Evolutionary conservation across 2,888 invertebrate species (phyloP).

Genomic region (Agrochola lota): DNA sequence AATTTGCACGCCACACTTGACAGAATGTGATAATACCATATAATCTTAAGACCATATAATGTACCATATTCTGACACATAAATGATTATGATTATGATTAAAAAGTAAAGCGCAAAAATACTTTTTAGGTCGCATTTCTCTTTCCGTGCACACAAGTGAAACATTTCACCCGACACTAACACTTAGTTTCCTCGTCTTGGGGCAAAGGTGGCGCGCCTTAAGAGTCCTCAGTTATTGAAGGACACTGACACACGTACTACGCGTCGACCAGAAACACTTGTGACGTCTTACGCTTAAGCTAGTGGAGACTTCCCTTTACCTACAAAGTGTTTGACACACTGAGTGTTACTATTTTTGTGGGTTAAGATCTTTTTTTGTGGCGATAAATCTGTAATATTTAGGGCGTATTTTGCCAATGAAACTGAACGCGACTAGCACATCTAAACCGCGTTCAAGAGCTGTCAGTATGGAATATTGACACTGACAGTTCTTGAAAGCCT

Average conservation of each 20-base stretch:
- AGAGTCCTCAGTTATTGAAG: slow-evolving; percentile 58
- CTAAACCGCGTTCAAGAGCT: not conserved
- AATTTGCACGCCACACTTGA: no score
- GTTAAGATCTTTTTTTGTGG: no score
- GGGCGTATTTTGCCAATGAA: not conserved
- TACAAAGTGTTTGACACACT: slow-evolving; percentile 23
- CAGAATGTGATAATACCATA: no score
- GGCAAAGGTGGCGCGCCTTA: slow-evolving; percentile 24
- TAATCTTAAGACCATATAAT: no score
- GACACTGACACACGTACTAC: slow-evolving; percentile 47
- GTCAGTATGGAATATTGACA: not conserved
- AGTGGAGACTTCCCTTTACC: slow-evolving; percentile 35
- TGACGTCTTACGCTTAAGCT: slow-evolving; percentile 34
- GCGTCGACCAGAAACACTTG: slow-evolving; percentile 48
- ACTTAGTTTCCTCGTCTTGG: slow-evolving; percentile 33
- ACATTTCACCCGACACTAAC: slow-evolving; percentile 20
- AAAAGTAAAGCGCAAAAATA: slow-evolving; percentile 1
- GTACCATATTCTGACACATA: no score
- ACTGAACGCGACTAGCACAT: not conserved
- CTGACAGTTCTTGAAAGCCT: not conserved
- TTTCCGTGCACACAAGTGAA: not conserved
- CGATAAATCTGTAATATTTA: no score
- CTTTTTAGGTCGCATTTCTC: not conserved
- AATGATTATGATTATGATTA: no score
- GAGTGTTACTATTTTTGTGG: slow-evolving; percentile 8